Conservation (phyloP, 2,113 vertebrate genomes). For the Progne subis region DNA sequence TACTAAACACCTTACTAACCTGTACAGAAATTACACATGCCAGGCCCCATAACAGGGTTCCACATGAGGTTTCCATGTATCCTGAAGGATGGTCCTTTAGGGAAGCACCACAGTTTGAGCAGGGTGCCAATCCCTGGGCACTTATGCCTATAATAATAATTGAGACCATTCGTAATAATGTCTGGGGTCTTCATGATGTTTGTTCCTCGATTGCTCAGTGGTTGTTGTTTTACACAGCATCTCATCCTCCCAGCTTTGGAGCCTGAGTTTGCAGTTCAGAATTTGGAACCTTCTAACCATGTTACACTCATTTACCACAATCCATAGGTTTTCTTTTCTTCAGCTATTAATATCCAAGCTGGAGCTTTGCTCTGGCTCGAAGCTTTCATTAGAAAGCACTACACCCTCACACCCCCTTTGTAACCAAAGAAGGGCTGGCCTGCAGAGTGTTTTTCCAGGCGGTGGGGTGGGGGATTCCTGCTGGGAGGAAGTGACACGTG, state of each 20-base stretch:
- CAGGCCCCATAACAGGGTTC: background rate
- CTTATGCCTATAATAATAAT: background rate
- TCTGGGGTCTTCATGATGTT: background rate
- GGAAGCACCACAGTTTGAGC: background rate
- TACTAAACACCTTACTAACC: background rate
- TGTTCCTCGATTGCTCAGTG: background rate
- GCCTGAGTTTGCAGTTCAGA: background rate
- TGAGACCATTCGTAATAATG: background rate
- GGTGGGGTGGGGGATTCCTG: fast-evolving
- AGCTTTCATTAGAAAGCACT: background rate
- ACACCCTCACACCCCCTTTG: fast-evolving
- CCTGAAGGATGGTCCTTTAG: background rate
- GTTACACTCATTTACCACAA: background rate
- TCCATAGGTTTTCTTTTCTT: background rate
- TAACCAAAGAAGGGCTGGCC: background rate
- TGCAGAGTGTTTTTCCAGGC: fast-evolving
- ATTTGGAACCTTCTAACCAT: background rate
- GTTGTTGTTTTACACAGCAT: fast-evolving
- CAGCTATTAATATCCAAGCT: background rate
- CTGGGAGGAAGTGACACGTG: fast-evolving
- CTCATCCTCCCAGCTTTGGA: background rate
- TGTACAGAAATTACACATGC: background rate
- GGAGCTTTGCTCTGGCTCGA: background rate
- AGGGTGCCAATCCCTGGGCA: background rate
- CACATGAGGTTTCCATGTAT: fast-evolving